phyloP scores from a whole-genome alignment of 2,888 invertebrate species.

The Caenorhabditis auriculariae region DNA sequence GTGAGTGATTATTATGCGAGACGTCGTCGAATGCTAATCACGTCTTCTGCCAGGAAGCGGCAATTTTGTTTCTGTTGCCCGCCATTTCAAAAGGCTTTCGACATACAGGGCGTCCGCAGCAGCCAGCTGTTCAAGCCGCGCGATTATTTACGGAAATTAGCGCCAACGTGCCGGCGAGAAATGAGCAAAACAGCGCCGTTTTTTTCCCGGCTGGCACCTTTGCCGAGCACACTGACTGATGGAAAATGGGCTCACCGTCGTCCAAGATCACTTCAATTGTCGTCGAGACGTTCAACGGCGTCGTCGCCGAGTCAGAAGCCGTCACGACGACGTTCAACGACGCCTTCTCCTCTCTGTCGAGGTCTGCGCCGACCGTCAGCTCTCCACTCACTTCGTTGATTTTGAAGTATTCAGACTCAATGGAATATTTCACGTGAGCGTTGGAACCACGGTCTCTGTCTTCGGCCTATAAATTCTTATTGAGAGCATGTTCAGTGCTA shows the following conservation, averaged over 20 bases:
- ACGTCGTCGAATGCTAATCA: no score
- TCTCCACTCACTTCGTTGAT: constrained; percentile 92
- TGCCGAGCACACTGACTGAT: background rate
- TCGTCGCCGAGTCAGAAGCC: constrained; percentile 87
- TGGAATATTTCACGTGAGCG: constrained; percentile 71
- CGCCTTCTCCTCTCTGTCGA: constrained; percentile 81
- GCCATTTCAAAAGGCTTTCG: constrained; percentile 2
- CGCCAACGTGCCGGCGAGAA: constrained; percentile 5
- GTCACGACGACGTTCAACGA: constrained; percentile 87
- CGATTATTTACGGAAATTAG: constrained; percentile 39
- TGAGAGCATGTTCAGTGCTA: background rate
- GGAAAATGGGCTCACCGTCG: constrained; percentile 70
- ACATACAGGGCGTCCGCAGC: background rate
- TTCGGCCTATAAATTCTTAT: constrained; percentile 68
- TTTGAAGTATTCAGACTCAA: constrained; percentile 72
- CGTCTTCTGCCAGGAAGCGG: background rate
- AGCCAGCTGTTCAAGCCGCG: constrained; percentile 28
- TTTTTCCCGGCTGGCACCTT: no score
- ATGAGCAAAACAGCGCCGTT: constrained; percentile 1
- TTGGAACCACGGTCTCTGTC: constrained; percentile 94
- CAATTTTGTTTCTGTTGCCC: background rate
- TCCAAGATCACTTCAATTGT: constrained; percentile 91
- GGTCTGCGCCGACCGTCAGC: constrained; percentile 74
- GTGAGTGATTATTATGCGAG: no score
- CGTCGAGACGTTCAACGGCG: constrained; percentile 85